Evolutionary conservation across 2,113 vertebrate species (phyloP).

Genomic region (Halcyon senegalensis): DNA sequence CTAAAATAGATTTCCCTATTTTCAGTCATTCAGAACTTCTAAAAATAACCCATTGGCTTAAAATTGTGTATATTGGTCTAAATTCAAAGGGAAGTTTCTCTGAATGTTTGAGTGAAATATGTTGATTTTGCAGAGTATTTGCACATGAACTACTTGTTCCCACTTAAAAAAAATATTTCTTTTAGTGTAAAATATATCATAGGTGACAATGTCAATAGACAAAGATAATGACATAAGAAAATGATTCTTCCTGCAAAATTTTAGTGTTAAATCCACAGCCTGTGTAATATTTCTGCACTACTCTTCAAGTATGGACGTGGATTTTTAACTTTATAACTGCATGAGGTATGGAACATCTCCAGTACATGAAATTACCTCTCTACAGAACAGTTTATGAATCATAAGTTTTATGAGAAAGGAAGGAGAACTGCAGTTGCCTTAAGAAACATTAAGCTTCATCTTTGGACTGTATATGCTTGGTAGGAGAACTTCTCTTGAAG

Average conservation of each 20-base stretch:
- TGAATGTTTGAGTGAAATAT: background rate
- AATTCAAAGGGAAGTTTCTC: conserved; percentile 6
- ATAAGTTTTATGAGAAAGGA: background rate
- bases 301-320: background rate
- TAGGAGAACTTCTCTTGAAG: background rate
- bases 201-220: background rate
- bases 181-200: background rate
- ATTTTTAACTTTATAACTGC: background rate
- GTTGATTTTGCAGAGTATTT: background rate
- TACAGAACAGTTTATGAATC: background rate
- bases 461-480: background rate
- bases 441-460: background rate
- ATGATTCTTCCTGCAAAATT: background rate
- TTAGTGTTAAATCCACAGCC: background rate
- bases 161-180: background rate
- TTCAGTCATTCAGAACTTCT: conserved; percentile 19
- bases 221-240: background rate
- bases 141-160: background rate
- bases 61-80: background rate
- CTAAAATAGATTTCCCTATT: conserved; percentile 38
- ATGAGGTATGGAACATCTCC: background rate
- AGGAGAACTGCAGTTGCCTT: background rate
- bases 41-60: conserved; percentile 22
- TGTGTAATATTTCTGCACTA: background rate
- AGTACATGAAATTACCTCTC: background rate